Conservation (phyloP, 1,140 invertebrate genomes). For the Megathymus violae region DNA sequence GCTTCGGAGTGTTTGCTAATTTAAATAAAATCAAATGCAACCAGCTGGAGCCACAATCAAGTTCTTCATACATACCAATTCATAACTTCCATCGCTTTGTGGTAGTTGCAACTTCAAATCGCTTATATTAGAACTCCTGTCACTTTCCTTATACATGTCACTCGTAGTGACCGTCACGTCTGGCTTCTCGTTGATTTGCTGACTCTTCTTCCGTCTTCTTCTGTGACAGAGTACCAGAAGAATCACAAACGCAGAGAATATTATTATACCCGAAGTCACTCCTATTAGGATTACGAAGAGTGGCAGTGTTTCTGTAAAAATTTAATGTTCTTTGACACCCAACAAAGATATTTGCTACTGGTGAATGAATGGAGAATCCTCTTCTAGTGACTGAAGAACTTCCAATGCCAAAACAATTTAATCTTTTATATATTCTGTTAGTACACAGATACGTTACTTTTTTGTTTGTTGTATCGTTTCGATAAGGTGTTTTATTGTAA, state of each 20-base stretch:
- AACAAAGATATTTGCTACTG: too few relatives aligned
- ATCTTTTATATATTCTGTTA: too few relatives aligned
- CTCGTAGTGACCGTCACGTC: conserved; percentile 71
- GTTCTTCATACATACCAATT: conserved; percentile 68
- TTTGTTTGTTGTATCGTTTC: too few relatives aligned
- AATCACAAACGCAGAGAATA: conserved; percentile 87
- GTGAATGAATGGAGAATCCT: too few relatives aligned
- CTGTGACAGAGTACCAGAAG: conserved; percentile 86
- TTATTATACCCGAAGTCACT: conserved; percentile 86
- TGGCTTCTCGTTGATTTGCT: conserved; percentile 69
- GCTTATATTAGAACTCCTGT: conserved; percentile 94
- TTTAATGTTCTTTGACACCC: too few relatives aligned
- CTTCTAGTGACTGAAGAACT: too few relatives aligned
- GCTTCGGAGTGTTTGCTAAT: too few relatives aligned
- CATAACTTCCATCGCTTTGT: conserved; percentile 89
- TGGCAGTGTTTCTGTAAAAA: conserved; percentile 86
- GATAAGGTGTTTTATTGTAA: too few relatives aligned
- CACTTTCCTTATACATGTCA: conserved; percentile 90
- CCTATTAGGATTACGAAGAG: conserved; percentile 86
- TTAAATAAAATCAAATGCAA: conserved; percentile 23
- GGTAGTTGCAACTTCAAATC: conserved; percentile 94
- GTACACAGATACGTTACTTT: too few relatives aligned
- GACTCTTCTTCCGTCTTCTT: conserved; percentile 75
- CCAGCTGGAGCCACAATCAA: too few relatives aligned
- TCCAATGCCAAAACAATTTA: too few relatives aligned